Evolutionary conservation across 2,888 invertebrate genomes (phyloP).

Genomic region (Spilarctia lutea): DNA sequence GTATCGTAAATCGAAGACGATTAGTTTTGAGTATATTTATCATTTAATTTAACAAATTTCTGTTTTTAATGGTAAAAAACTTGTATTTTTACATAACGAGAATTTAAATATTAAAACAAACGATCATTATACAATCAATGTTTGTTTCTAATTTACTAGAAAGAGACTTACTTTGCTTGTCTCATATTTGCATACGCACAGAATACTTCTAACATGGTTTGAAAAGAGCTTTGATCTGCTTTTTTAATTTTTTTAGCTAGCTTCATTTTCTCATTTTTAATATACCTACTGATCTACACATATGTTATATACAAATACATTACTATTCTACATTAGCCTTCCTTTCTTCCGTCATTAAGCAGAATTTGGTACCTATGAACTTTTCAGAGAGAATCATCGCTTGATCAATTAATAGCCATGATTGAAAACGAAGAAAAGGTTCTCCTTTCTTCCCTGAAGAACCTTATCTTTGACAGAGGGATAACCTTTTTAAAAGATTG

Average conservation of each 20-base stretch:
- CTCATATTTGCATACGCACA: not conserved
- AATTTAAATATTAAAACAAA: constrained; percentile 1
- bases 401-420: not conserved
- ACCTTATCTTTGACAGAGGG: not conserved
- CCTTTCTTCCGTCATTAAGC: not conserved
- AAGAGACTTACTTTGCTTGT: not conserved
- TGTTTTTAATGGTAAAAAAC: not conserved
- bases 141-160: not conserved
- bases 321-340: no score
- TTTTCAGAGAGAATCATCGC: not conserved
- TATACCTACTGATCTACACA: no score
- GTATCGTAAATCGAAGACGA: not conserved
- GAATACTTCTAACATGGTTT: not conserved
- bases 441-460: not conserved
- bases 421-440: not conserved
- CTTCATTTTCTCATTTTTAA: no score
- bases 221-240: not conserved
- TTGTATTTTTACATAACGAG: not conserved
- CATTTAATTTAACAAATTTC: not conserved
- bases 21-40: not conserved
- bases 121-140: not conserved
- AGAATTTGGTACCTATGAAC: not conserved
- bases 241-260: not conserved
- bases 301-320: no score
- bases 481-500: not conserved